Evolutionary conservation across 2,113 vertebrate species (phyloP), one percentile per base, ranked within the genome.

Genomic region (Rhegmatorhina hoffmannsi): DNA sequence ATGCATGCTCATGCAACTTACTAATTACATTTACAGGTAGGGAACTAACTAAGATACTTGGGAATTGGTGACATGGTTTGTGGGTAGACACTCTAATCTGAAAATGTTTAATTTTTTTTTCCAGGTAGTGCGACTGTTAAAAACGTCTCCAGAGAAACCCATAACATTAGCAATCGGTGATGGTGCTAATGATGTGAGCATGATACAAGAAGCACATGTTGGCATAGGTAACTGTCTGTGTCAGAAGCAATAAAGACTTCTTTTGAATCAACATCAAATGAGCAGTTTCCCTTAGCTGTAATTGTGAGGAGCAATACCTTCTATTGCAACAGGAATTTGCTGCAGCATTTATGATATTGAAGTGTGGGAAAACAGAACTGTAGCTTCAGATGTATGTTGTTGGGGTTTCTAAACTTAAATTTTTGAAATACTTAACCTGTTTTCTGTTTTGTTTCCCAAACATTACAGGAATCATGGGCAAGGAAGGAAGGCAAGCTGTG

Each of bases 151-250:
- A 66, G 99, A 99, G 97, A 99, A 99, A 96, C 99, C 99, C 63
- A 99, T 99, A 94, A 99, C 99, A 0, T 95, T 99, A 81, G 99
- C 99, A 0, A 96, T 99, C 5, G 99, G 99, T 8, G 99, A 99
- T 66, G 99, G 99, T 94, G 99, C 99, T 97, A 99, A 99, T 73
- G 99, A 99, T 97, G 99, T 99, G 94, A 99, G 99, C 98, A 99
- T 99, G 99, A 99, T 99, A 96, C 99, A 99, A 73, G 99, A 99
- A 97, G 99, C 99, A 63, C 99, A 99, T 33, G 98, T 99, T 67
- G 99, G 99, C 96, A 99, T 99, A 98, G 99, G 99, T 99, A 97
- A 98, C 70, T 93, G 26, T 46, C 28, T 84, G 91, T 92, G 33
- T 34, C 56, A 52, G 26, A 34, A 34, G n/a, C 73, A 33, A 7